These are phyloP conservation scores for Antheraea pernyi DNA, from an alignment of 1,140 invertebrate genomes.

Conservation along the genomic window DNA sequence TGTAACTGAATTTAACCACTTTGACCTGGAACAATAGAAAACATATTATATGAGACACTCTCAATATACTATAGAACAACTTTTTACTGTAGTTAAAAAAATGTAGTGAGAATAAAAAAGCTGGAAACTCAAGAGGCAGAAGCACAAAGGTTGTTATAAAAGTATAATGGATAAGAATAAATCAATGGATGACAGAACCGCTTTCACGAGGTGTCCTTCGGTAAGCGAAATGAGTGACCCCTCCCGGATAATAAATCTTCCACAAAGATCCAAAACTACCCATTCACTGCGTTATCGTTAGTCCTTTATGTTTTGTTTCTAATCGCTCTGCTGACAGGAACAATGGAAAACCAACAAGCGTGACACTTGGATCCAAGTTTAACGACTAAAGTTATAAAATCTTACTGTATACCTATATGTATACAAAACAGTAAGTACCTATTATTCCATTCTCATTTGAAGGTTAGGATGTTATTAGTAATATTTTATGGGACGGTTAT, in stretches of 20 bases:
- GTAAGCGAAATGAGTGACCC: constrained; percentile 10
- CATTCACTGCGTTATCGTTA: constrained; percentile 24
- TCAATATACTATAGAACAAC: too few relatives aligned
- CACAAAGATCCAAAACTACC: constrained; percentile 20
- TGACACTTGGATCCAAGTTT: constrained; percentile 26
- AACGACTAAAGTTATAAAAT: constrained; percentile 48
- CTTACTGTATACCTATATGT: constrained; percentile 27
- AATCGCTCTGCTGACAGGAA: constrained; percentile 36
- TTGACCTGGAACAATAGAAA: constrained; percentile 91
- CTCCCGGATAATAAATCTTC: constrained; percentile 34
- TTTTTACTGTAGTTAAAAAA: not conserved
- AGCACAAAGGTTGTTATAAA: constrained; percentile 19
- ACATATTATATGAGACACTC: constrained; percentile 6
- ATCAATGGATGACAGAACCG: constrained; percentile 16
- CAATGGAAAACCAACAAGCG: constrained; percentile 28
- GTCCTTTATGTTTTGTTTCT: constrained; percentile 38
- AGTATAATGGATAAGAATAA: constrained; percentile 28
- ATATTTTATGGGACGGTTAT: constrained; percentile 17
- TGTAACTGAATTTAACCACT: constrained; percentile 99
- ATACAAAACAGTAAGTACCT: not conserved
- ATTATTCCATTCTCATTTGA: constrained; percentile 31
- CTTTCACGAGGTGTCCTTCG: constrained; percentile 22
- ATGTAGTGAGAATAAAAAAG: not conserved
- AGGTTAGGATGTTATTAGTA: constrained; percentile 29
- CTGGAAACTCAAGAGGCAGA: constrained; percentile 2